Evolutionary conservation across 2,113 vertebrate species (phyloP), one percentile per base, ranked within the genome.

Genomic region (Colius striatus): DNA sequence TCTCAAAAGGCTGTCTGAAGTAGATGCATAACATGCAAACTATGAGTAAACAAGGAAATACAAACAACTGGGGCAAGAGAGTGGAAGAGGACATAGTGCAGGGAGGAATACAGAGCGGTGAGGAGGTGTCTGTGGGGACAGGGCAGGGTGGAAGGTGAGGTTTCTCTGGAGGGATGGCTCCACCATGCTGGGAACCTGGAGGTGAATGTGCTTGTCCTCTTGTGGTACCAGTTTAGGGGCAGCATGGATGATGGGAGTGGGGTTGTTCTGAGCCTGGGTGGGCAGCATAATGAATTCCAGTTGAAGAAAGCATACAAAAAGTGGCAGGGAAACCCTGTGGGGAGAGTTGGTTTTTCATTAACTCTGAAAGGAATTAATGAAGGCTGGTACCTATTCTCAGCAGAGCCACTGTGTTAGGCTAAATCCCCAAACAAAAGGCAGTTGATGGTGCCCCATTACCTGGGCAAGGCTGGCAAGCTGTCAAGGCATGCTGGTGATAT

Each of bases 401-500:
- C 34, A 38, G 62, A 27, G 11, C 16, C 66, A 14, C 25, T 36
- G 18, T 8, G 15, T 12, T 25, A 16, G 74, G 36, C 47, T 14
- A 43, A 18, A 29, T 43, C 38, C 41, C 26, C 15, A 7, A 10
- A 4, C 6, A 16, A 7, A 63, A 71, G 43, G 41, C 26, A 17
- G 29, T 2, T 53, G 58, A 5, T 76, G 21, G 55, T 58, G 41
- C 76, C 51, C 38, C 25, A 8, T 5, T 48, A 32, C 6, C 3
- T 4, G 1, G 43, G 1, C 25, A 14, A 32, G 34, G 32, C 63
- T 61, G 81, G 38, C 29, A 10, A 17, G 13, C 26, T 30, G 8
- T 19, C 0, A 0, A 29, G 53, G 9, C 18, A 4, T 7, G 26
- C 67, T 48, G 50, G 25, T 68, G 27, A 5, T 8, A 34, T 11